Conservation (phyloP, 2,113 vertebrate species). For the Talpa occidentalis region DNA sequence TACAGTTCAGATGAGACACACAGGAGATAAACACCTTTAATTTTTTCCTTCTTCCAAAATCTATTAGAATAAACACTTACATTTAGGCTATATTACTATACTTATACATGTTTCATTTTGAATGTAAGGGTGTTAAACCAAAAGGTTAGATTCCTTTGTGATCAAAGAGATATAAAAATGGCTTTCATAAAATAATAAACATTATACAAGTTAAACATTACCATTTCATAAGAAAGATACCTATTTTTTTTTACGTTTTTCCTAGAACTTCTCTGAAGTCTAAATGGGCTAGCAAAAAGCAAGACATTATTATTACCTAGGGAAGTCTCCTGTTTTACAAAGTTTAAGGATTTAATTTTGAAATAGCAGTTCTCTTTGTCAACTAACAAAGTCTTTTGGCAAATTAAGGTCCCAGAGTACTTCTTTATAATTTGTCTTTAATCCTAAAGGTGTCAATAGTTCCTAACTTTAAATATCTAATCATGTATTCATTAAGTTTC, state of each 20-base stretch:
- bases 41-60: neutral
- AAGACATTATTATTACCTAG: neutral
- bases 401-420: neutral
- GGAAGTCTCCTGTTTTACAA: neutral
- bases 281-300: conserved; percentile 4
- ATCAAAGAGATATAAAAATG: neutral
- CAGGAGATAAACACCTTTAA: neutral
- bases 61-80: neutral
- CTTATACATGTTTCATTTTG: neutral
- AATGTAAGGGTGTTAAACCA: neutral
- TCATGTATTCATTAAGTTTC: neutral
- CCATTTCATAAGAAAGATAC: neutral
- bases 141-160: neutral
- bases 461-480: neutral
- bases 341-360: conserved; percentile 20
- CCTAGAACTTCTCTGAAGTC: neutral
- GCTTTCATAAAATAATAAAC: neutral
- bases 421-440: neutral
- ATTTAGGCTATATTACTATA: neutral
- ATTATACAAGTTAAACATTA: neutral
- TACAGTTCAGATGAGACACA: conserved; percentile 13
- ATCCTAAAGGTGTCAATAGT: neutral
- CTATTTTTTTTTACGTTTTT: neutral
- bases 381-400: neutral
- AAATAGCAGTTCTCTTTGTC: neutral